phyloP scores from a whole-genome alignment of 2,113 vertebrate genomes.

The Brachyhypopomus occidentalis region DNA sequence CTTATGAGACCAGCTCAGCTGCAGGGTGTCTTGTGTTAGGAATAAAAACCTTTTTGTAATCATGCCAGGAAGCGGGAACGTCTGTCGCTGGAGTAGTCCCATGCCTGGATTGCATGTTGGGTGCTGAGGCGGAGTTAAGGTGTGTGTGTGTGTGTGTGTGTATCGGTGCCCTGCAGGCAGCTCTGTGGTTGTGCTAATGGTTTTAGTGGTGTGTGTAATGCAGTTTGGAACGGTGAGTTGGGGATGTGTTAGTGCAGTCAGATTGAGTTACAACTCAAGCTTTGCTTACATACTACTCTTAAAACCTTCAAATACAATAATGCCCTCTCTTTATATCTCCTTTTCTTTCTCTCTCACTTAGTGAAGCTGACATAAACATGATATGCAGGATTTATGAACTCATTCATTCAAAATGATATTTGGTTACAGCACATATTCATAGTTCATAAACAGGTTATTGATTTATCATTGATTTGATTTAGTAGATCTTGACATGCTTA shows the following conservation, averaged over 20 bases:
- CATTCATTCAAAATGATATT: no score
- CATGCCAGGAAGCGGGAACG: slow-evolving; percentile 25
- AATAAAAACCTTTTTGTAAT: slow-evolving; percentile 58
- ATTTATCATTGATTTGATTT: no score
- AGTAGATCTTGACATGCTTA: no score
- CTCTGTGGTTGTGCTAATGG: slow-evolving; percentile 75
- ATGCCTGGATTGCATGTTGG: slow-evolving; percentile 21
- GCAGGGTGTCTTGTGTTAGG: slow-evolving; percentile 52
- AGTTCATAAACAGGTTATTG: no score
- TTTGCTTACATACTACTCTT: slow-evolving; percentile 64
- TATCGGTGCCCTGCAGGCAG: slow-evolving; percentile 66
- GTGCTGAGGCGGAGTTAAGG: slow-evolving; percentile 18
- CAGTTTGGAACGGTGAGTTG: slow-evolving; percentile 75
- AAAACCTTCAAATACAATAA: slow-evolving; percentile 59
- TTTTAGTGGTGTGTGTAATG: slow-evolving; percentile 70
- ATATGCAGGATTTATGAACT: not conserved
- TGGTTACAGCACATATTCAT: no score
- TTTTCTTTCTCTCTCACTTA: not conserved
- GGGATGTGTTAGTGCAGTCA: slow-evolving; percentile 61
- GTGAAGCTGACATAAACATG: not conserved
- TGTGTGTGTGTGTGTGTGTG: slow-evolving; percentile 36
- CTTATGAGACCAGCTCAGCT: slow-evolving; percentile 58
- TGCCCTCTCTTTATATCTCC: slow-evolving; percentile 35
- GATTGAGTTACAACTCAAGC: slow-evolving; percentile 75
- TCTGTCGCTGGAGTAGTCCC: slow-evolving; percentile 24